A percentile compares a stretch with the other conserved stretches of the same genome.
Evolutionary conservation across 2,113 vertebrate genomes (phyloP).

Genomic region (Cavia porcellus): DNA sequence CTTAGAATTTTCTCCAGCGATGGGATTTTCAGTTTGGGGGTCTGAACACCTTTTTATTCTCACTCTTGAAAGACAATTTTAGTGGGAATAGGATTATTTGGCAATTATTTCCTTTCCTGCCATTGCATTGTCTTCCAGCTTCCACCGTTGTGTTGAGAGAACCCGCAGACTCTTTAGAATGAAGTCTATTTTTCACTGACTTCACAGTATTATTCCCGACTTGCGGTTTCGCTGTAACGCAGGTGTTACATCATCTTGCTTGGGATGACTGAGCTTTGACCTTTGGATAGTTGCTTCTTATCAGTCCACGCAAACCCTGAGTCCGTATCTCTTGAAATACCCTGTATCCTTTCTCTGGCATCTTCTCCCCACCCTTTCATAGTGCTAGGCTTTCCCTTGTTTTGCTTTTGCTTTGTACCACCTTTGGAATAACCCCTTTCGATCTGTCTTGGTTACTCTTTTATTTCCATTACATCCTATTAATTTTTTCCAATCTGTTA

Average conservation of each 20-base stretch:
- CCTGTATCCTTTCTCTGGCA: neutral
- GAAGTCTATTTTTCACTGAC: neutral
- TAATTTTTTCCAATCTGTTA: constrained; percentile 40
- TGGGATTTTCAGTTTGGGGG: neutral
- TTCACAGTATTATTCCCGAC: neutral
- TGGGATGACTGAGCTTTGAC: neutral
- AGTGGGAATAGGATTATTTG: neutral
- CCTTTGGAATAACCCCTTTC: neutral
- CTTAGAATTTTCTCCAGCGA: neutral
- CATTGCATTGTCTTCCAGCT: neutral
- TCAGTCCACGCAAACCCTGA: constrained; percentile 4
- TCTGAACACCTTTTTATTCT: neutral
- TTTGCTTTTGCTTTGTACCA: constrained; percentile 25
- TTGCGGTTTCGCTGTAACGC: neutral
- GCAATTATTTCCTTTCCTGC: neutral
- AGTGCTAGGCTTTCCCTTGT: neutral
- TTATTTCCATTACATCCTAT: neutral
- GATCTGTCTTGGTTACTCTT: neutral
- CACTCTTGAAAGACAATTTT: neutral
- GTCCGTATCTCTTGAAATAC: neutral
- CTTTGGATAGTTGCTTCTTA: neutral
- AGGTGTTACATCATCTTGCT: neutral
- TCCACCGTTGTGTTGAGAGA: neutral
- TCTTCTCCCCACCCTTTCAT: neutral
- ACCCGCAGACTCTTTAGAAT: neutral